Conservation (phyloP, 2,888 invertebrate species). For the Opisthograptis luteolata region DNA sequence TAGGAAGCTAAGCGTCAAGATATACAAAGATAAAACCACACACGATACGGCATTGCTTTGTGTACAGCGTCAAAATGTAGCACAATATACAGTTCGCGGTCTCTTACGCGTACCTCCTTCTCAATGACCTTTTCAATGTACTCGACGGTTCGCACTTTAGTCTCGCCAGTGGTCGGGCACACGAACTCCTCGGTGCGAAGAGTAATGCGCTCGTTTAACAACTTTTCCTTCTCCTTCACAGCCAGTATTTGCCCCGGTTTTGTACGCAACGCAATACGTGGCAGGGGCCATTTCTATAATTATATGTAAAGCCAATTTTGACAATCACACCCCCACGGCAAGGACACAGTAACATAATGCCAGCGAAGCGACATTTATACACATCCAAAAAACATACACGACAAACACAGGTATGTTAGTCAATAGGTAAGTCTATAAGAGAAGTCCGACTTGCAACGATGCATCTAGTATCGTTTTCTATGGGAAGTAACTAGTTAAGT, state of each 20-base stretch:
- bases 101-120: conserved; percentile 91
- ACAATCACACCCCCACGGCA: conserved; percentile 72
- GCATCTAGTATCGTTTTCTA: conserved; percentile 3
- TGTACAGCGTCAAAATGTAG: conserved; percentile 75
- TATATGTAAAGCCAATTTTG: conserved; percentile 78
- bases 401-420: conserved; percentile 53
- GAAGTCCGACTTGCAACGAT: conserved; percentile 29
- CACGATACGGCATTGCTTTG: conserved; percentile 73
- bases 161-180: conserved; percentile 93
- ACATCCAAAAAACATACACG: conserved; percentile 44
- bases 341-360: conserved; percentile 57
- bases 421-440: conserved; percentile 43
- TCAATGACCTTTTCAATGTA: conserved; percentile 98
- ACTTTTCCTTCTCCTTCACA: conserved; percentile 94
- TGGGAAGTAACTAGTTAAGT: conserved; percentile 2
- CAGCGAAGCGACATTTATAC: conserved; percentile 69
- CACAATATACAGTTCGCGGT: conserved; percentile 71
- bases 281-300: conserved; percentile 87
- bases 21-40: conserved; percentile 70
- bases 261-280: conserved; percentile 94
- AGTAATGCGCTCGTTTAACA: conserved; percentile 94
- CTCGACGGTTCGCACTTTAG: conserved; percentile 95
- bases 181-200: conserved; percentile 95
- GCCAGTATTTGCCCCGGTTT: conserved; percentile 92
- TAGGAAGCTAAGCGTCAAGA: conserved; percentile 77